Evolutionary conservation across 2,888 invertebrate genomes (phyloP).

Genomic region (Cryptocephalus primarius): DNA sequence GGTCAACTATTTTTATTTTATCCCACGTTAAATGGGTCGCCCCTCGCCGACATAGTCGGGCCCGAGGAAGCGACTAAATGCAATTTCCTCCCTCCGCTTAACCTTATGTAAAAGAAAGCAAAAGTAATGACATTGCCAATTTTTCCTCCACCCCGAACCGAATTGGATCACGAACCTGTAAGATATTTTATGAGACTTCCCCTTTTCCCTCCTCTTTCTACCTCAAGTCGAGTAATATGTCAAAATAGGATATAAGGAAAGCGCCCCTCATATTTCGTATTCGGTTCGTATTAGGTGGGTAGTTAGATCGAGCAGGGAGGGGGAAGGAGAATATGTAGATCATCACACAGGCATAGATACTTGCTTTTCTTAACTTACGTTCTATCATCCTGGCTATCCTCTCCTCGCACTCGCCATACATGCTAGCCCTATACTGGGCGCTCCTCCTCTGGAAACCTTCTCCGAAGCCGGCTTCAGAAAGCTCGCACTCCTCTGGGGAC

Average conservation of each 20-base stretch:
- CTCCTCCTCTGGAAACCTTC: conserved; percentile 36
- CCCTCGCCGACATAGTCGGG: too few species aligned
- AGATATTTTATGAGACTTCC: conserved; percentile 10
- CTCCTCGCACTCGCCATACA: conserved; percentile 34
- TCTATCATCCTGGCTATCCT: conserved; percentile 28
- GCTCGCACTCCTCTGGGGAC: conserved; percentile 33
- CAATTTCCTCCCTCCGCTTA: too few species aligned
- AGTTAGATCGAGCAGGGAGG: too few species aligned
- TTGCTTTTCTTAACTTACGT: conserved; percentile 18
- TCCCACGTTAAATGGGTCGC: too few species aligned
- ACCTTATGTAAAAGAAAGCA: conserved; percentile 5
- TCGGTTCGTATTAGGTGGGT: too few species aligned
- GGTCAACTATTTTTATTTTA: too few species aligned
- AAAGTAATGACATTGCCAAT: conserved; percentile 19
- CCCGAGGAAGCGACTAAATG: too few species aligned
- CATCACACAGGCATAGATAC: too few species aligned
- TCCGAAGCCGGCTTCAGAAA: conserved; percentile 36
- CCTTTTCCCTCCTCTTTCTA: neutral
- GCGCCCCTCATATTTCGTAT: too few species aligned
- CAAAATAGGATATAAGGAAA: too few species aligned
- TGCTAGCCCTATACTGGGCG: conserved; percentile 34
- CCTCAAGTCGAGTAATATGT: too few species aligned
- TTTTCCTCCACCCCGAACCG: conserved; percentile 15
- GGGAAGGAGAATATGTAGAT: too few species aligned
- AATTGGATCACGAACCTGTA: conserved; percentile 22